Base-by-base conservation (phyloP, 1,140 invertebrate genomes). In the Lethrus apterus region DNA sequence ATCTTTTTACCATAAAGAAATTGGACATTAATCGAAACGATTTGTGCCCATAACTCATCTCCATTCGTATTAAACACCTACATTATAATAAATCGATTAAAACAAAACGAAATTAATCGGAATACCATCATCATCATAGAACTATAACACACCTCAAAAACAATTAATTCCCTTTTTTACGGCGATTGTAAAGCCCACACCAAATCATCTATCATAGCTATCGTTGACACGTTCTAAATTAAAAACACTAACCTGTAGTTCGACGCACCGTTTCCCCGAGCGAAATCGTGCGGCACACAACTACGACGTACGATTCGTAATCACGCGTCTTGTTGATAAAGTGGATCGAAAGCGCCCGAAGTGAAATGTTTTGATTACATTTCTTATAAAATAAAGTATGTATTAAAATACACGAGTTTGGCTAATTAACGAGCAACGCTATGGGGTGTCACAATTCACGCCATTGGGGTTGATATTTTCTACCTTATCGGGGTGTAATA, bases 171-270 rank as follows among this genome's bases (percentile, higher is more conserved):
- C 56, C 50, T 55, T 60, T 63, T 63, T 60, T 59, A 54, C 56
- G 51, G 48, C 51, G 56, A 57, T 60, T 53, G 44, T 48, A 41
- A 59, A 44, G 55, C 62, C 63, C 57, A 65, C 61, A 56, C 60
- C 56, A 52, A 57, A 62, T 65, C 60, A 65, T 65, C 61, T 63
- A 65, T 65, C 63, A 63, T 60, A 44, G 46, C 51, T 58, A 65
- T 65, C 59, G 63, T 63, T 65, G 63, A 65, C 63, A 62, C 55
- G 57, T 63, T 60, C 58, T 48, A 65, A 65, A 65, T 65, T 65
- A 65, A 65, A 65, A 65, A 60, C 59, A 56, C 56, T 56, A 55
- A 55, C 56, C 51, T 55, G 52, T 54, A 55, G 50, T 53, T 23
- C 17, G 24, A 10, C 11, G 2, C 30, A 41, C 35, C 13, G 20